phyloP scores from a whole-genome alignment of 2,888 invertebrate species.

The Galerucella pusilla region DNA sequence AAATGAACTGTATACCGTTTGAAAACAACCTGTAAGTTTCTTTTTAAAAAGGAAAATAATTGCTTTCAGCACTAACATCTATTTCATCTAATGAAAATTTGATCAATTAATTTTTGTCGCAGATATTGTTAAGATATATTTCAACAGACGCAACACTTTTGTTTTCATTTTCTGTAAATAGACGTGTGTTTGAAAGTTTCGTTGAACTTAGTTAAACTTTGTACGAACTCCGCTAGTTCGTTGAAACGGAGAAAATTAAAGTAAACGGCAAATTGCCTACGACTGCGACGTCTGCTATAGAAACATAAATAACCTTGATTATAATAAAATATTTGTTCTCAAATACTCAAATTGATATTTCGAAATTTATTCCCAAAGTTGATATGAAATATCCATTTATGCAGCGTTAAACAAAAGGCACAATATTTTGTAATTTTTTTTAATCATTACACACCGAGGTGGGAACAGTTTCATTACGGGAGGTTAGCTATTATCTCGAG shows the following conservation, averaged over 20 bases:
- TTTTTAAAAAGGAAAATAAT: neutral
- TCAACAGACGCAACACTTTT: neutral
- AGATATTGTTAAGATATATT: neutral
- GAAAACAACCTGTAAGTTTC: neutral
- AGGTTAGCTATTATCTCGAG: no score
- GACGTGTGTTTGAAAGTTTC: slow-evolving; percentile 4
- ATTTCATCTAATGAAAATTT: neutral
- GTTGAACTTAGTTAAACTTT: slow-evolving; percentile 4
- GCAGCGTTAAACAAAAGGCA: no score
- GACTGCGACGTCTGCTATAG: neutral
- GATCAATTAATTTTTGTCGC: slow-evolving; percentile 1
- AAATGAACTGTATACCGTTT: neutral
- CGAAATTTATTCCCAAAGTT: neutral
- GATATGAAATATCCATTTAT: neutral
- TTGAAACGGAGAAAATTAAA: neutral
- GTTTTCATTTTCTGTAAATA: slow-evolving; percentile 1
- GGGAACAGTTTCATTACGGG: no score
- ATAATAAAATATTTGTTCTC: neutral
- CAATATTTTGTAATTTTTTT: no score
- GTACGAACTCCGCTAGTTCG: slow-evolving; percentile 1
- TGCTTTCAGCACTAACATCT: neutral
- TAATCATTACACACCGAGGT: no score
- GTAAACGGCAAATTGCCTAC: slow-evolving; percentile 1
- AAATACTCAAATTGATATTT: neutral
- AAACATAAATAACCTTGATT: slow-evolving; percentile 1